These are phyloP conservation scores for Micromesistius poutassou DNA, from an alignment of 2,797 vertebrate species.

Conservation along the genomic window DNA sequence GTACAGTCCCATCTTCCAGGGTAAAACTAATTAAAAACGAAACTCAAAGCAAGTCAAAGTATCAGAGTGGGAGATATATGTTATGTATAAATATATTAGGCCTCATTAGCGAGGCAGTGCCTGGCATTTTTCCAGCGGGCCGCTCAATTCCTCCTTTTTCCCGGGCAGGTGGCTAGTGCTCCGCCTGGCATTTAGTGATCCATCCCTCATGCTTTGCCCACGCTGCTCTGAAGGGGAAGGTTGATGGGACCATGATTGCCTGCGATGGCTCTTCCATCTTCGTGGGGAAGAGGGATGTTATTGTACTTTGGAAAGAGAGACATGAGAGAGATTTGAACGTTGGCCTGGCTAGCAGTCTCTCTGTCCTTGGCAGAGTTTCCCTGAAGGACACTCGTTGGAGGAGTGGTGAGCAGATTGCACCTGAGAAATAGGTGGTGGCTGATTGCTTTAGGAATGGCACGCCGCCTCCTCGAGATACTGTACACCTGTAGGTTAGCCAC, in stretches of 20 bases:
- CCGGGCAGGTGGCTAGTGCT: background rate
- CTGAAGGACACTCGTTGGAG: background rate
- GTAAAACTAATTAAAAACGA: background rate
- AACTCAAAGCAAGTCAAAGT: background rate
- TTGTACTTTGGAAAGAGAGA: conserved; percentile 9
- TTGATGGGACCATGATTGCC: background rate
- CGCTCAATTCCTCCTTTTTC: background rate
- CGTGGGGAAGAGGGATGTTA: background rate
- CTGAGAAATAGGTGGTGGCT: background rate
- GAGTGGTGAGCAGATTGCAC: no score
- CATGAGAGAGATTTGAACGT: conserved; percentile 6
- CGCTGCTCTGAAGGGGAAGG: background rate
- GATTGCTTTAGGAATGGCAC: background rate
- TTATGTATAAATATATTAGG: background rate
- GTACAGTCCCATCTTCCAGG: background rate
- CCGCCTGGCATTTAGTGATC: background rate
- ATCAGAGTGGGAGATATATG: background rate
- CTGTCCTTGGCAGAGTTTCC: background rate
- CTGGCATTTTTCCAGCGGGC: background rate
- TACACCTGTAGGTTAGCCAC: background rate
- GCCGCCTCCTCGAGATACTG: background rate
- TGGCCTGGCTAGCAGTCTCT: background rate
- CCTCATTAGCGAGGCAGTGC: background rate
- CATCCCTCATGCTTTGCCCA: background rate
- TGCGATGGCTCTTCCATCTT: background rate